phyloP scores from a whole-genome alignment of 1,140 invertebrate genomes.

The Bombus affinis region DNA sequence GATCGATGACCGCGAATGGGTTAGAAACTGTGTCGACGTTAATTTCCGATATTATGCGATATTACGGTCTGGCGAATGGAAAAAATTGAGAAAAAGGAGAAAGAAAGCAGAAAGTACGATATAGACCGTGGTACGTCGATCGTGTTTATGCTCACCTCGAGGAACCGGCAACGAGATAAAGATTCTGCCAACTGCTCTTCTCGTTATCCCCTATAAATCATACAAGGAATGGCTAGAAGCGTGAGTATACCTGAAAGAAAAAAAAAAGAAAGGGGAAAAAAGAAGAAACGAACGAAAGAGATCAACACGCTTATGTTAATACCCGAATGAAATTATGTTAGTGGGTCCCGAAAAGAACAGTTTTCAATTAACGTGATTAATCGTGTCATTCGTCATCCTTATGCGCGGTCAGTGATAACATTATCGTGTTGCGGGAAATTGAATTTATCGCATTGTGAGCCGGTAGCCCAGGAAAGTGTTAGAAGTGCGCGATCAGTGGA shows the following conservation, averaged over 20 bases:
- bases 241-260: neutral
- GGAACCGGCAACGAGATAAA: slow-evolving; percentile 25
- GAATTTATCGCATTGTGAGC: slow-evolving; percentile 59
- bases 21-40: slow-evolving; percentile 16
- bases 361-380: slow-evolving; percentile 58
- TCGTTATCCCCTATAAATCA: slow-evolving; percentile 60
- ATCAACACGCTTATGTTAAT: slow-evolving; percentile 56
- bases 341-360: slow-evolving; percentile 25
- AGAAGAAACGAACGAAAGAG: neutral
- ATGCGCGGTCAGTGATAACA: slow-evolving; percentile 57
- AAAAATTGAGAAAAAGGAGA: neutral
- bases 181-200: slow-evolving; percentile 27
- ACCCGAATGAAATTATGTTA: slow-evolving; percentile 56
- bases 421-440: slow-evolving; percentile 67
- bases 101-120: neutral
- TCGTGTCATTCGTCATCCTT: slow-evolving; percentile 64
- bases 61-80: neutral
- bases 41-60: neutral
- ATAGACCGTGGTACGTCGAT: neutral
- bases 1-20: slow-evolving; percentile 35
- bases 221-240: neutral
- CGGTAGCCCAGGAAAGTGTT: slow-evolving; percentile 39
- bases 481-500: neutral
- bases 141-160: neutral
- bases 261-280: neutral